Percentiles rank a stretch among this genome's conserved stretches.
Conservation (phyloP, 2,888 invertebrate genomes). For the Deroplatys truncata region DNA sequence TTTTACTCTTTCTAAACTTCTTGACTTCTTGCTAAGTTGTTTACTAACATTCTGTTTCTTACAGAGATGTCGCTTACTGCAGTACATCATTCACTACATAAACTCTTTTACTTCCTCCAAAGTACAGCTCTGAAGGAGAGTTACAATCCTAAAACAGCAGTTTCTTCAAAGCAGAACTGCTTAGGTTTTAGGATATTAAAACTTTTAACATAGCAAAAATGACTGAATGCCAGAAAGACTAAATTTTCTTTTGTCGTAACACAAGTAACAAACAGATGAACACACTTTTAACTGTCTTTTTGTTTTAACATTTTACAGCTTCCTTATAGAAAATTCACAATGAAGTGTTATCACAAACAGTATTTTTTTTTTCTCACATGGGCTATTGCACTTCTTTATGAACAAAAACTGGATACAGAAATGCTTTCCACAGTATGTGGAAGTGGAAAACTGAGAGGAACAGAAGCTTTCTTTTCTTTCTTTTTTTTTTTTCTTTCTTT, state of each 20-base stretch:
- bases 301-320: background rate
- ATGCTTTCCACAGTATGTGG: background rate
- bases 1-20: background rate
- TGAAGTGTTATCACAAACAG: background rate
- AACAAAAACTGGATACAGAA: background rate
- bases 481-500: background rate
- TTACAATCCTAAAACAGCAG: background rate
- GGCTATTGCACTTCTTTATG: background rate
- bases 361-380: background rate
- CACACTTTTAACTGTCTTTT: background rate
- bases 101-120: background rate
- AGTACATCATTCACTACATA: background rate
- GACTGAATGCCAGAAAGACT: conserved; percentile 1
- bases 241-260: background rate
- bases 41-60: background rate
- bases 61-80: background rate
- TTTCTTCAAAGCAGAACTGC: background rate
- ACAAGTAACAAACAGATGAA: background rate
- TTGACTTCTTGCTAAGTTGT: background rate
- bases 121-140: background rate
- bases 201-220: background rate
- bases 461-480: background rate
- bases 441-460: background rate
- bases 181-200: background rate
- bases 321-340: background rate